A percentile compares a stretch with the other conserved stretches of the same genome.
These are phyloP conservation scores for Percopsis omiscomaycus DNA, from an alignment of 2,797 vertebrate genomes.

Conservation along the genomic window DNA sequence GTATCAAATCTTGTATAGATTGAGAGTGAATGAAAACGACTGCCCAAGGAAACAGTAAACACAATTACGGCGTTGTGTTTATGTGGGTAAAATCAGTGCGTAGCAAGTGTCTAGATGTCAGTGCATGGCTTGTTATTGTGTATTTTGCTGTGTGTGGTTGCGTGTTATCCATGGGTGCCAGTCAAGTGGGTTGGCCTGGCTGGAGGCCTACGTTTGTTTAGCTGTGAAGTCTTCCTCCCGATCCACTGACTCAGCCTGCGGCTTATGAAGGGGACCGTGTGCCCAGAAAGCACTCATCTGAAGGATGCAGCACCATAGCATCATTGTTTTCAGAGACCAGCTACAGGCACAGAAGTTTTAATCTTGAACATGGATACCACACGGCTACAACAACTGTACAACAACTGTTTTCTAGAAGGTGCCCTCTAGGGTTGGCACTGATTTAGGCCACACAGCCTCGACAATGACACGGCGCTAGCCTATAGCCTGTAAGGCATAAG, in stretches of 20 bases:
- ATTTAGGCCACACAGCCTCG: background rate
- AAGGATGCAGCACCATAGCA: conserved; percentile 29
- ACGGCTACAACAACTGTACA: background rate
- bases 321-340: conserved; percentile 8
- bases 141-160: conserved; percentile 3
- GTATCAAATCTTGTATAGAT: conserved; percentile 48
- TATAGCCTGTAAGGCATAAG: background rate
- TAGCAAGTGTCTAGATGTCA: conserved; percentile 2
- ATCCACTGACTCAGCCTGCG: conserved; percentile 69
- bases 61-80: conserved; percentile 10
- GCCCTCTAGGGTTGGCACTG: background rate
- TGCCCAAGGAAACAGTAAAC: conserved; percentile 7
- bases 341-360: background rate
- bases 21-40: conserved; percentile 32
- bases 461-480: background rate
- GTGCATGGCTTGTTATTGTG: background rate
- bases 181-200: conserved; percentile 58
- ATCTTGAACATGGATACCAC: background rate
- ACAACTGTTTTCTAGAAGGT: background rate
- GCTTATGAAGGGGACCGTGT: conserved; percentile 44
- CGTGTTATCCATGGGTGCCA: conserved; percentile 49
- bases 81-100: conserved; percentile 4
- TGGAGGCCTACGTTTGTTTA: conserved; percentile 69
- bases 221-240: conserved; percentile 66
- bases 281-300: conserved; percentile 65